Percentiles rank a stretch among this genome's conserved stretches.
Conservation (phyloP, 2,113 vertebrate species). For the Canis aureus region DNA sequence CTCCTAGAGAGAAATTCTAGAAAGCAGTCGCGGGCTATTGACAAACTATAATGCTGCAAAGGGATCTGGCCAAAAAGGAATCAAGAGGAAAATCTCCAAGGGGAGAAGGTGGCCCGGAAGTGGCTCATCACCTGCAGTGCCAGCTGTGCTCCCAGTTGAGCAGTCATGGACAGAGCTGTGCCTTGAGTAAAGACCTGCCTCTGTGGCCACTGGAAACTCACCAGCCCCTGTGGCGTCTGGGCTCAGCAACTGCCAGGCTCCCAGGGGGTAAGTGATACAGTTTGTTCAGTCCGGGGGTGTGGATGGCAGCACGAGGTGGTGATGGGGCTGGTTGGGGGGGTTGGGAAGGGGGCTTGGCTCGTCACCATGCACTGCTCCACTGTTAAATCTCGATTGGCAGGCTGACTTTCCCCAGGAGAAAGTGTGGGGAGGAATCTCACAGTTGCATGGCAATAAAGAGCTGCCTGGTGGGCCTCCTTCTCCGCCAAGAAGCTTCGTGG, state of each 20-base stretch:
- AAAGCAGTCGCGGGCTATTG: constrained; percentile 77
- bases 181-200: constrained; percentile 56
- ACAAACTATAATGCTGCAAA: constrained; percentile 78
- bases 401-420: constrained; percentile 58
- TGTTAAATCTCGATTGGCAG: constrained; percentile 70
- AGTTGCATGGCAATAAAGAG: constrained; percentile 61
- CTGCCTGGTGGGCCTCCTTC: constrained; percentile 56
- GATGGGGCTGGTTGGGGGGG: not conserved
- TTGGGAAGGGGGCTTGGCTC: not conserved
- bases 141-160: constrained; percentile 42
- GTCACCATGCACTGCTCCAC: constrained; percentile 1
- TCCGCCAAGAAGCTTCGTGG: constrained; percentile 52
- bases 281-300: constrained; percentile 75
- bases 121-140: constrained; percentile 28
- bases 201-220: constrained; percentile 77
- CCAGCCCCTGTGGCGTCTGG: constrained; percentile 64
- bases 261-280: constrained; percentile 77
- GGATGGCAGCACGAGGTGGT: not conserved
- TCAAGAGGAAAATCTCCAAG: constrained; percentile 72
- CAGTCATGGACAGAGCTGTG: constrained; percentile 22
- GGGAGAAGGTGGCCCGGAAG: constrained; percentile 71
- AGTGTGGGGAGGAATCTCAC: constrained; percentile 59
- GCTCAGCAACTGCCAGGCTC: constrained; percentile 69
- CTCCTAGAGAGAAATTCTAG: constrained; percentile 82
- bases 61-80: constrained; percentile 76